A percentile compares a stretch with the other conserved stretches of the same genome.
phyloP scores from a whole-genome alignment of 1,140 invertebrate species.

The Aleiodes sp. region DNA sequence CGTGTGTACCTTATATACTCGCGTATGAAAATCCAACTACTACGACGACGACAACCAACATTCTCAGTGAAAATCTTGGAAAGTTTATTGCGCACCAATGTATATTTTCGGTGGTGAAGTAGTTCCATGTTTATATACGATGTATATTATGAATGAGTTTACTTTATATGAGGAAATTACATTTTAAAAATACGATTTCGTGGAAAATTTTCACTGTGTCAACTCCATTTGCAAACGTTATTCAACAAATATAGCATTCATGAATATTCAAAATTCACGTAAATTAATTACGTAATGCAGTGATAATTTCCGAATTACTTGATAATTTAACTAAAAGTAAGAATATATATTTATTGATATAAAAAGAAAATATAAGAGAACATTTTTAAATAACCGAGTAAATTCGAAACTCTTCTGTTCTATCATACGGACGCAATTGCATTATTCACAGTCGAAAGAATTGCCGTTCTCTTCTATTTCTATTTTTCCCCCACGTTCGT shows the following conservation, averaged over 20 bases:
- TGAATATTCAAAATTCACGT: too few species aligned
- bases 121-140: not conserved
- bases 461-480: too few species aligned
- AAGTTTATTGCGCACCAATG: slow-evolving; percentile 3
- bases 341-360: too few species aligned
- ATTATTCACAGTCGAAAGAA: not conserved
- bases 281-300: too few species aligned
- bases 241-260: not conserved
- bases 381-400: not conserved
- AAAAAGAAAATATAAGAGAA: too few species aligned
- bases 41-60: slow-evolving; percentile 1
- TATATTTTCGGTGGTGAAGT: slow-evolving; percentile 12
- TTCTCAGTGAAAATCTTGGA: slow-evolving; percentile 14
- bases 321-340: too few species aligned
- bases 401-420: not conserved
- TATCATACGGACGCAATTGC: not conserved
- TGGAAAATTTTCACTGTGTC: not conserved
- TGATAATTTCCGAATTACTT: too few species aligned
- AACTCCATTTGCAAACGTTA: not conserved
- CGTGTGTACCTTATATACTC: not conserved
- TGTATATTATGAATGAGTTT: not conserved
- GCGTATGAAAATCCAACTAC: slow-evolving; percentile 6
- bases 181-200: not conserved
- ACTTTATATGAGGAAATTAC: not conserved
- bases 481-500: too few species aligned